A percentile compares a stretch with the other conserved stretches of the same genome.
phyloP scores from a whole-genome alignment of 1,140 invertebrate species.

The Archivesica marissinica region DNA sequence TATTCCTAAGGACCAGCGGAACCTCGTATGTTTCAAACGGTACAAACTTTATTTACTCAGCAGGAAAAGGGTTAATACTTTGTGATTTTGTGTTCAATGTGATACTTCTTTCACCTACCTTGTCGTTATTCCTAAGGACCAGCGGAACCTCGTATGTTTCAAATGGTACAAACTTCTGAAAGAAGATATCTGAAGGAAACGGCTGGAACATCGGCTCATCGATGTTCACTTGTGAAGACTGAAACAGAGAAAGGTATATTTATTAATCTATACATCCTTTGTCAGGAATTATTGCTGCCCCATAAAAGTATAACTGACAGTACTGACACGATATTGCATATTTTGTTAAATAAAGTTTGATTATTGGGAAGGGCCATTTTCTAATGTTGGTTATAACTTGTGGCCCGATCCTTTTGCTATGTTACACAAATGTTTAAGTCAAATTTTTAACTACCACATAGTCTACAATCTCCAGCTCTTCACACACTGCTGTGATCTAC shows the following conservation, averaged over 20 bases:
- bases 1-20: conserved; percentile 82
- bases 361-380: no score
- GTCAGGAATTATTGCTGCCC: not conserved
- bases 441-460: no score
- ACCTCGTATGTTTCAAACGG: conserved; percentile 83
- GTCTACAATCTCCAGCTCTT: no score
- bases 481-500: no score
- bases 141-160: conserved; percentile 83
- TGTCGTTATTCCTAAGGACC: conserved; percentile 83
- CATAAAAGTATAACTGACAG: no score
- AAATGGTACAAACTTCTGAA: conserved; percentile 83
- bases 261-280: not conserved
- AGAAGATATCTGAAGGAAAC: conserved; percentile 84
- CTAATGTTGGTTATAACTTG: no score
- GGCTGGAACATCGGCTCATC: conserved; percentile 84
- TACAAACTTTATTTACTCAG: conserved; percentile 82
- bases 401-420: no score
- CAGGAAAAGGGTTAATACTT: no score
- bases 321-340: no score
- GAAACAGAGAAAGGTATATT: conserved; percentile 59
- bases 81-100: no score
- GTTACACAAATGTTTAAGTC: no score
- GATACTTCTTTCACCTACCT: conserved; percentile 73
- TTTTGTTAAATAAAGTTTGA: no score
- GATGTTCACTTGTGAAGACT: conserved; percentile 82